A percentile compares a stretch with the other conserved stretches of the same genome.
phyloP scores from a whole-genome alignment of 1,140 invertebrate genomes.

The Araneus ventricosus region DNA sequence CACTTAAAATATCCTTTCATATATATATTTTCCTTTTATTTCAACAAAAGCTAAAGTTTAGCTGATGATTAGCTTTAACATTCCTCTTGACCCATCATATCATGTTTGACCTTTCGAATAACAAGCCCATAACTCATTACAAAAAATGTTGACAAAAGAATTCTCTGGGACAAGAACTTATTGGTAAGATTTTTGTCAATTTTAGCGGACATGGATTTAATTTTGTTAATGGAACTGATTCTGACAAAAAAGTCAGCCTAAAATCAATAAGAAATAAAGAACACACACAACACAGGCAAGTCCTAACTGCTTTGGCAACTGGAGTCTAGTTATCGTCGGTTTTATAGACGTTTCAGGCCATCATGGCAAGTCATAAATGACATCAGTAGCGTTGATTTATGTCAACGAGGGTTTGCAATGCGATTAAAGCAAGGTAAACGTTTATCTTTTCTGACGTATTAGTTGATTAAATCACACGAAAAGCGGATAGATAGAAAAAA shows the following conservation, averaged over 20 bases:
- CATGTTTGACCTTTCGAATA: too few species aligned
- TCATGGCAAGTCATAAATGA: constrained; percentile 44
- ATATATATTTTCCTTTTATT: too few species aligned
- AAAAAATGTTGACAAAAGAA: too few species aligned
- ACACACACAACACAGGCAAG: background rate
- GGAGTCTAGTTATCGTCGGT: constrained; percentile 32
- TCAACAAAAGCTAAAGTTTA: too few species aligned
- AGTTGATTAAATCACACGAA: constrained; percentile 52
- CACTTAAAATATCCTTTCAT: too few species aligned
- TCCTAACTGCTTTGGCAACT: constrained; percentile 20
- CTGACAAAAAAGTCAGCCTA: background rate
- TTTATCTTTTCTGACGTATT: constrained; percentile 51
- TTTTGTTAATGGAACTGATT: constrained; percentile 43
- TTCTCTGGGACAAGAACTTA: too few species aligned
- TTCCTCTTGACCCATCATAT: too few species aligned
- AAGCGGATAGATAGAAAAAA: background rate
- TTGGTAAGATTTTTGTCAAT: background rate
- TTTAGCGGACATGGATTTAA: constrained; percentile 12
- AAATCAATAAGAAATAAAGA: constrained; percentile 39
- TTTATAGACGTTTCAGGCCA: constrained; percentile 39
- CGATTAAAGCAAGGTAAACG: constrained; percentile 37
- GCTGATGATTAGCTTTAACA: too few species aligned
- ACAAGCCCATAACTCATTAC: too few species aligned
- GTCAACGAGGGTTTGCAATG: constrained; percentile 11
- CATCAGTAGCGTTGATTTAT: constrained; percentile 43